phyloP scores from a whole-genome alignment of 1,140 invertebrate genomes.

The Drosophila sproati region DNA sequence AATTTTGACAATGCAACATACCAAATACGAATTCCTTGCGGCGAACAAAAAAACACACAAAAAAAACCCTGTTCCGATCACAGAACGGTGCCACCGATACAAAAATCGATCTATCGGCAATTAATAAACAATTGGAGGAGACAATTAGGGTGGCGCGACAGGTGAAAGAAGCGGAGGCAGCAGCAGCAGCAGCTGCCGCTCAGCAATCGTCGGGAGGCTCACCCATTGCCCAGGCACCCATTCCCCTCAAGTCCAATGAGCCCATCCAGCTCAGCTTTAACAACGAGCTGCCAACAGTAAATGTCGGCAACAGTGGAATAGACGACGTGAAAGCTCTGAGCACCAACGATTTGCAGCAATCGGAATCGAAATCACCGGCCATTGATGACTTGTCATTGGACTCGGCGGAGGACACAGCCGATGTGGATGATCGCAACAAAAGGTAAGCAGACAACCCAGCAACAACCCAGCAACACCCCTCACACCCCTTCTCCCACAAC shows the following conservation, averaged over 20 bases:
- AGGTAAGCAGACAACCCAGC: conserved; percentile 83
- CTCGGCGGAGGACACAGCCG: conserved; percentile 87
- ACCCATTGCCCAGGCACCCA: conserved; percentile 59
- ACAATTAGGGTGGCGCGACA: conserved; percentile 83
- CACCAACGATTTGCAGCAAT: conserved; percentile 76
- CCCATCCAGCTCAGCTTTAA: conserved; percentile 82
- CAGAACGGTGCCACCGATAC: conserved; percentile 81
- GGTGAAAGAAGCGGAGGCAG: conserved; percentile 79
- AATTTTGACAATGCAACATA: conserved; percentile 62
- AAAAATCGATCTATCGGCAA: conserved; percentile 80
- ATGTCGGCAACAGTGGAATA: conserved; percentile 15
- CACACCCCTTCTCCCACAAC: conserved; percentile 10
- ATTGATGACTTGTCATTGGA: conserved; percentile 88
- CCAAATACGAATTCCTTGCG: conserved; percentile 32
- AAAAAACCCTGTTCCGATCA: conserved; percentile 25
- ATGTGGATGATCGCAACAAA: conserved; percentile 91
- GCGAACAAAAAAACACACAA: conserved; percentile 31
- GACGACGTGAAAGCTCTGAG: conserved; percentile 62
- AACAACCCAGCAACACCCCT: conserved; percentile 10
- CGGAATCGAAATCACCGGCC: conserved; percentile 85
- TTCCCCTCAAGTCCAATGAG: conserved; percentile 75
- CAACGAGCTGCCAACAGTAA: conserved; percentile 82
- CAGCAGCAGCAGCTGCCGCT: conserved; percentile 63
- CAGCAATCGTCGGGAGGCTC: conserved; percentile 42
- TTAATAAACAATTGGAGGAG: conserved; percentile 84